Evolutionary conservation across 2,113 vertebrate genomes (phyloP), one percentile per base, ranked within the genome.

Genomic region (Xenopus laevis): DNA sequence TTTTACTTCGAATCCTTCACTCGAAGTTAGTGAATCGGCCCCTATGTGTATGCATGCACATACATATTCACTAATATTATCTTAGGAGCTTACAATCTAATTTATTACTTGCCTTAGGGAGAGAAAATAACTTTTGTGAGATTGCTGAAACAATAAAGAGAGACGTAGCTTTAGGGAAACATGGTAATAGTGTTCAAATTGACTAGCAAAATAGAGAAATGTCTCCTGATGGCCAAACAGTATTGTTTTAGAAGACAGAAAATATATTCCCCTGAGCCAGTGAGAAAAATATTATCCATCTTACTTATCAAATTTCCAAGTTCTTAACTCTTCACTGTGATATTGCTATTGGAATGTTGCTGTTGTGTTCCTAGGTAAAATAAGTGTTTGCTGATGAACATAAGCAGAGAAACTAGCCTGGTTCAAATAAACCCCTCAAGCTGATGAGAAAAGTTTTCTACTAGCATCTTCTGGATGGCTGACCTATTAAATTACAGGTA

Each of bases 141-240:
- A 20, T 68, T 50, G 64, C 44, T 61, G 44, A 50, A 20, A 68
- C 20, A 74, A 68, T 67, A 68, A 16, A 68, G 46, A 68, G 47
- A 60, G 17, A 9, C 8, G 55, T 68, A 60, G 72, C 72, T 74
- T 74, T 47, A 74, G 65, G 72, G 72, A 58, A 57, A 68, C 44
- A 61, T 52, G 27, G 65, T 33, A 60, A 67, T 74, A 33, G 58
- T 60, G 72, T 52, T 74, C 58, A 65, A 50, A 74, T 74, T 67
- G 64, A 67, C 53, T 61, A 20, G 45, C 23, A 74, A 74, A 74
- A 57, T 30, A 68, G 61, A 52, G 12, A 60, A 59, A 74, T 68
- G 23, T 61, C 27, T 27, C 23, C 60, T 50, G 58, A 68, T 50
- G 50, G 57, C 27, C 61, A 27, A 40, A 33, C 30, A 13, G 23